These are phyloP conservation scores for Arenaria interpres DNA, from an alignment of 2,113 vertebrate genomes.

Conservation along the genomic window DNA sequence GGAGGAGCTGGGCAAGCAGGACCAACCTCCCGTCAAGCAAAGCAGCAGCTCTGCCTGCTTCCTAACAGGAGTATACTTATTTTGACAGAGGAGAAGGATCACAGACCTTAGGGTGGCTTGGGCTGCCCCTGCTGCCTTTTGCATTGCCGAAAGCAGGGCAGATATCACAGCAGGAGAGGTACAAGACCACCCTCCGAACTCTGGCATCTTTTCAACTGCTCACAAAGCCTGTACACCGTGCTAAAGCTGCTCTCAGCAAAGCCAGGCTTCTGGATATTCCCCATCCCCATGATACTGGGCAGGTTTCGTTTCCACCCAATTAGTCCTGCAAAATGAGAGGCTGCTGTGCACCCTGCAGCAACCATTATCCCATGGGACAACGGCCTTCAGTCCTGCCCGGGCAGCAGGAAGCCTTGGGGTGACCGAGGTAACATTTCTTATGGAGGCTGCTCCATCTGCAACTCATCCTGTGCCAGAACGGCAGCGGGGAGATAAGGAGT, in stretches of 20 bases:
- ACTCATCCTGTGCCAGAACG: not conserved
- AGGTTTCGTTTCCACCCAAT: not conserved
- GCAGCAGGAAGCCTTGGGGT: not conserved
- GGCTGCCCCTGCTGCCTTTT: not conserved
- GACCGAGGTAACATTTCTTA: not conserved
- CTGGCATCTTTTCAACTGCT: not conserved
- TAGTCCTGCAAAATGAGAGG: not conserved
- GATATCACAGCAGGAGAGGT: not conserved
- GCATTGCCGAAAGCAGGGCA: not conserved
- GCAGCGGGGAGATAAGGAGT: conserved; percentile 31
- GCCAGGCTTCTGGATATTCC: not conserved
- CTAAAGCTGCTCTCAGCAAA: not conserved
- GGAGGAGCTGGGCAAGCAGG: not conserved
- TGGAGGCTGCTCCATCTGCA: conserved; percentile 16
- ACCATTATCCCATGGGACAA: rapidly evolving
- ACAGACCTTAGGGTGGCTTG: rapidly evolving
- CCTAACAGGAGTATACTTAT: not conserved
- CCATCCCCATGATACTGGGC: rapidly evolving
- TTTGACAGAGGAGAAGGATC: not conserved
- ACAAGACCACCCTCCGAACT: rapidly evolving
- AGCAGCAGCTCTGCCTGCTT: not conserved
- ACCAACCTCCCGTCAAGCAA: not conserved
- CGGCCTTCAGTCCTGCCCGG: rapidly evolving
- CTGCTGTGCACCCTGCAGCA: not conserved
- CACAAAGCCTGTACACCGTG: not conserved